Conservation (phyloP, 1,140 invertebrate species). For the Chironomus striatipennis region DNA sequence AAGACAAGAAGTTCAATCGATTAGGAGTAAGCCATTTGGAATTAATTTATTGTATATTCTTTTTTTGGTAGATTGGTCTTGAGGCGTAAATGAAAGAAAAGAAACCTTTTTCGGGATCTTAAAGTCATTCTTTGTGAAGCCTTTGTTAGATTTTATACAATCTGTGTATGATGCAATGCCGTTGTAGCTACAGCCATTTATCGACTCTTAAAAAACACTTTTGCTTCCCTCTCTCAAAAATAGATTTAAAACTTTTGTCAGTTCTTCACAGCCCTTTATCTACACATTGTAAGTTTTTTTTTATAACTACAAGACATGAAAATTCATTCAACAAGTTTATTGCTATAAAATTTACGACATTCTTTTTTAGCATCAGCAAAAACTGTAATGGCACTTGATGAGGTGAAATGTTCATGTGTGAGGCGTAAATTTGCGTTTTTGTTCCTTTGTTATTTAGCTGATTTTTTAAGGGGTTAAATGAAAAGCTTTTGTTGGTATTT, state of each 20-base stretch:
- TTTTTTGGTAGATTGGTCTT: too few relatives aligned
- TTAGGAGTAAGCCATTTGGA: neutral
- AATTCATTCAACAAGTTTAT: conserved; percentile 6
- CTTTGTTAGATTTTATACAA: neutral
- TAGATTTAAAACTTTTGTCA: neutral
- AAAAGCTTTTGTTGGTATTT: too few relatives aligned
- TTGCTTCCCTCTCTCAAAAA: too few relatives aligned
- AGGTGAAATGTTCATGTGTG: neutral
- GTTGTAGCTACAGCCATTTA: too few relatives aligned
- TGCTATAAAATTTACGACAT: neutral
- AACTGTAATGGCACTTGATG: neutral
- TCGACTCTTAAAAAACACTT: too few relatives aligned
- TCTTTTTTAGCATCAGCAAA: neutral
- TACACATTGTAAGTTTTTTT: too few relatives aligned
- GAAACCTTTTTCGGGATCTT: too few relatives aligned
- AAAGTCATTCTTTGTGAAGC: neutral
- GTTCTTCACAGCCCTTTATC: too few relatives aligned
- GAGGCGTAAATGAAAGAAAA: too few relatives aligned
- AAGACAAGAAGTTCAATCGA: neutral
- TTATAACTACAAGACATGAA: too few relatives aligned
- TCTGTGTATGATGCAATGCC: neutral
- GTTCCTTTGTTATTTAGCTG: neutral
- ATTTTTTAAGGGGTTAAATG: too few relatives aligned
- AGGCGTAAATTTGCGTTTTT: neutral
- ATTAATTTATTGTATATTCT: neutral